Conservation (phyloP, 2,888 invertebrate genomes). For the Drosophila flavopinicola region DNA sequence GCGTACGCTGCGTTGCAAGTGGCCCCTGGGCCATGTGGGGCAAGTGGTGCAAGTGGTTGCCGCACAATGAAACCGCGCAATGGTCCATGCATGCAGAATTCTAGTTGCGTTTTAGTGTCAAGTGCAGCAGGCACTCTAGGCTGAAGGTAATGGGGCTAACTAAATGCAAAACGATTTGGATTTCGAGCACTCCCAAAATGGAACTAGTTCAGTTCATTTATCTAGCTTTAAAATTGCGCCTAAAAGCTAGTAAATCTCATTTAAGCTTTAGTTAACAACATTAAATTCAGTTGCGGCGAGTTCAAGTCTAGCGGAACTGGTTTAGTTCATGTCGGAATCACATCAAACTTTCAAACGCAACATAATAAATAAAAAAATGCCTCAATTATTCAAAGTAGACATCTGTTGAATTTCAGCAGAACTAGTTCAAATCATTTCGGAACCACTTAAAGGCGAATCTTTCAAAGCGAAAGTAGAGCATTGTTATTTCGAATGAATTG, state of each 20-base stretch:
- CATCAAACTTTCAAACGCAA: too few relatives aligned
- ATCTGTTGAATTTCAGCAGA: too few relatives aligned
- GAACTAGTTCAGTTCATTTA: conserved; percentile 11
- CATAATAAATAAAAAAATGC: too few relatives aligned
- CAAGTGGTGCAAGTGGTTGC: conserved; percentile 27
- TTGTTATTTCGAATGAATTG: not conserved
- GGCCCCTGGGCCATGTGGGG: conserved; percentile 32
- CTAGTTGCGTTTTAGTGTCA: conserved; percentile 52
- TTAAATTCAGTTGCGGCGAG: too few relatives aligned
- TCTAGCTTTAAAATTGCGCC: not conserved
- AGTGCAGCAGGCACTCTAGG: conserved; percentile 28
- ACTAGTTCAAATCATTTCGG: too few relatives aligned
- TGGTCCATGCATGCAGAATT: conserved; percentile 36
- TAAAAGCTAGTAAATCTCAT: not conserved
- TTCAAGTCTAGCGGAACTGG: not conserved
- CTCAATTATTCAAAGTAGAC: too few relatives aligned
- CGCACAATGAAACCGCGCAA: conserved; percentile 12
- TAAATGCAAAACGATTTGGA: conserved; percentile 49
- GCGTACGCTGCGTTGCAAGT: conserved; percentile 42
- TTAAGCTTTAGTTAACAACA: too few relatives aligned
- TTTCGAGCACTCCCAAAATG: conserved; percentile 9
- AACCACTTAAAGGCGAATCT: too few relatives aligned
- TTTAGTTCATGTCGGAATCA: too few relatives aligned
- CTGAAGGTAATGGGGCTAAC: conserved; percentile 44
- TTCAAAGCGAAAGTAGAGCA: too few relatives aligned